Evolutionary conservation across 1,140 invertebrate species (phyloP).

Genomic region (Myzus persicae): DNA sequence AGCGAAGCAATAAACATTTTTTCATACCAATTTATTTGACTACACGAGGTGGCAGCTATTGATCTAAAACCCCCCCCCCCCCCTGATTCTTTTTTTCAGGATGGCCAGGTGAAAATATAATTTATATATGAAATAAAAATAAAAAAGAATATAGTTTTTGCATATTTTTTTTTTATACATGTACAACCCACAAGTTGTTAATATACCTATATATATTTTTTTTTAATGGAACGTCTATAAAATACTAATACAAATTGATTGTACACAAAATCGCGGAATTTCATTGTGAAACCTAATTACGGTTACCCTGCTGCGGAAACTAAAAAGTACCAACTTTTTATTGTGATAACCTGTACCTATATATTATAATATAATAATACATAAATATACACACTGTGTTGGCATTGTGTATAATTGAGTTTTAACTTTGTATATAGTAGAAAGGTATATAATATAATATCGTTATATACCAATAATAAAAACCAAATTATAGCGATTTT

Average conservation of each 20-base stretch:
- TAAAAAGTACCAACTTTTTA: not conserved
- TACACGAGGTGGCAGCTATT: not conserved
- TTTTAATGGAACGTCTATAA: not conserved
- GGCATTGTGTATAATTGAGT: not conserved
- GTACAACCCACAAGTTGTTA: not conserved
- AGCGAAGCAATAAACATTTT: not conserved
- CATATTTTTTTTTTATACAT: not conserved
- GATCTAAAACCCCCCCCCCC: not conserved
- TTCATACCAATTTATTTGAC: not conserved
- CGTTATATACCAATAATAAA: not conserved
- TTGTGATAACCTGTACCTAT: not conserved
- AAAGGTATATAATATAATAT: not conserved
- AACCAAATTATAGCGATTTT: not conserved
- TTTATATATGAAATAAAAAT: not conserved
- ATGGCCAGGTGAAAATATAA: not conserved
- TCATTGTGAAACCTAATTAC: not conserved
- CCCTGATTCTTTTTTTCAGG: too few relatives aligned
- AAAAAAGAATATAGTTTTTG: not conserved
- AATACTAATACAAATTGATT: not conserved
- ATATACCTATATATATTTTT: not conserved
- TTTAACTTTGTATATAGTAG: constrained; percentile 6
- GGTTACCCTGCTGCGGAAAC: not conserved
- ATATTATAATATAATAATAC: too few relatives aligned
- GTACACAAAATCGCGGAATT: not conserved
- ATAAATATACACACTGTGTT: too few relatives aligned